phyloP scores from a whole-genome alignment of 2,888 invertebrate genomes.

The Agonopterix alstromeriana region DNA sequence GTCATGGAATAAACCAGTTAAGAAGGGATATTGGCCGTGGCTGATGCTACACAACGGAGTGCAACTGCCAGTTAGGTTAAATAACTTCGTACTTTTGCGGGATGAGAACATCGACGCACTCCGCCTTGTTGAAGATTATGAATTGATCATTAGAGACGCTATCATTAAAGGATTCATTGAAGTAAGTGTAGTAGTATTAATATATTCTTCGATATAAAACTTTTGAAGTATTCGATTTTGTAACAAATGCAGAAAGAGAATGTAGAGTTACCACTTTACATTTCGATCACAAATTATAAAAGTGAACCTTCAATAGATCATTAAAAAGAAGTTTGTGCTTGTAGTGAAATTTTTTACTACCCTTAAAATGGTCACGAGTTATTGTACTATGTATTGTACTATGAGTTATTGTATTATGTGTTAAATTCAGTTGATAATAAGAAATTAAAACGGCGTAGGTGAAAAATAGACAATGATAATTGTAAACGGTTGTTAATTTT shows the following conservation, averaged over 20 bases:
- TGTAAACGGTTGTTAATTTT: not conserved
- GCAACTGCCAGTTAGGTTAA: conserved; percentile 67
- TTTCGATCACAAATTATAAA: too few species aligned
- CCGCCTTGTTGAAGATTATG: conserved; percentile 51
- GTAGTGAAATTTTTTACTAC: too few species aligned
- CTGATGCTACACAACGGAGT: conserved; percentile 73
- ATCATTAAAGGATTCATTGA: conserved; percentile 73
- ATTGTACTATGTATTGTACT: too few species aligned
- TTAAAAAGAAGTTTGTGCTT: too few species aligned
- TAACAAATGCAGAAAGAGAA: not conserved
- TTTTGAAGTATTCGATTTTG: not conserved
- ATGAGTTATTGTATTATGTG: too few species aligned
- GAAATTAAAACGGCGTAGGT: too few species aligned
- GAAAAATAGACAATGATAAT: not conserved
- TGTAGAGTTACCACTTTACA: not conserved
- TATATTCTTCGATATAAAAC: not conserved
- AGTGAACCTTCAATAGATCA: too few species aligned
- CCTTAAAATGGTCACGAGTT: too few species aligned
- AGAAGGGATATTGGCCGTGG: conserved; percentile 76
- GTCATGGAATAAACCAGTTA: conserved; percentile 58
- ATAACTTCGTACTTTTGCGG: conserved; percentile 49
- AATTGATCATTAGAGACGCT: conserved; percentile 75
- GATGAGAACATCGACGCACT: conserved; percentile 41
- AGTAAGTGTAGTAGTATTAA: conserved; percentile 26
- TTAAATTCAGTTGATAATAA: too few species aligned